Percentiles rank a stretch among this genome's conserved stretches.
phyloP scores from a whole-genome alignment of 2,888 invertebrate genomes.

The Calliphora vomitoria region DNA sequence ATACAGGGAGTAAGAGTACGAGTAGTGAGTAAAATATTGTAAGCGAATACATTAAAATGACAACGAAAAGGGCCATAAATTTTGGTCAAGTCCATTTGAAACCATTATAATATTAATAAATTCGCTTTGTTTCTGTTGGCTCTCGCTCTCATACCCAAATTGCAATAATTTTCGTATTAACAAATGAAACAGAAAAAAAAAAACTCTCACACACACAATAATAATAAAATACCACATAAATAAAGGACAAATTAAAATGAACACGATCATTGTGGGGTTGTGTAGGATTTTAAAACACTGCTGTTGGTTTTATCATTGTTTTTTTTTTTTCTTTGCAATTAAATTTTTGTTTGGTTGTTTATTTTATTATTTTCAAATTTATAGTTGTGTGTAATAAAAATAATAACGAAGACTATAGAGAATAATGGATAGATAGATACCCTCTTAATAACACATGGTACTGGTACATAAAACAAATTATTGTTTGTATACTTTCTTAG shows the following conservation, averaged over 20 bases:
- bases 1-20: background rate
- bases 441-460: conserved; percentile 31
- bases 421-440: conserved; percentile 17
- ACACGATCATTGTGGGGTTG: conserved; percentile 25
- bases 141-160: background rate
- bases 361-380: conserved; percentile 49
- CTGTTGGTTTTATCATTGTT: conserved; percentile 17
- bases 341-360: conserved; percentile 30
- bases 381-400: conserved; percentile 44
- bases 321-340: conserved; percentile 48
- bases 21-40: conserved; percentile 58
- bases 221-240: conserved; percentile 49
- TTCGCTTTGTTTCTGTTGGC: conserved; percentile 49
- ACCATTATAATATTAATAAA: conserved; percentile 79
- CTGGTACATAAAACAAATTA: background rate
- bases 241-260: conserved; percentile 50
- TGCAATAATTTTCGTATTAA: conserved; percentile 12
- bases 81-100: conserved; percentile 75
- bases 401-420: background rate
- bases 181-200: background rate
- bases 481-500: background rate
- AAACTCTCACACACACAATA: background rate
- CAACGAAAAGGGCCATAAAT: conserved; percentile 74
- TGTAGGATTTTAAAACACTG: background rate
- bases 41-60: conserved; percentile 75